Evolutionary conservation across 2,888 invertebrate genomes (phyloP).

Genomic region (Leptarthrus brevirostris): DNA sequence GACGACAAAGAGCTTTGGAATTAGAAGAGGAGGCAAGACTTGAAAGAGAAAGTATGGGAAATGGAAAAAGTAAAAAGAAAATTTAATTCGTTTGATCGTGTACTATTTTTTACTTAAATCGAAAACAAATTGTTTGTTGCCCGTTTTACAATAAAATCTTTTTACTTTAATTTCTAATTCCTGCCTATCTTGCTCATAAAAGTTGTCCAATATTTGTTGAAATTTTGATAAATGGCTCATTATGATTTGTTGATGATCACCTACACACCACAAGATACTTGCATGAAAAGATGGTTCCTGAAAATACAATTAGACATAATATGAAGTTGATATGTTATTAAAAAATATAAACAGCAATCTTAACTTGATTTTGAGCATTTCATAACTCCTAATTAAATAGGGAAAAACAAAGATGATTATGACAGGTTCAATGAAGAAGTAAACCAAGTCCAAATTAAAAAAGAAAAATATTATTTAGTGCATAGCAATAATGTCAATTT

Average conservation of each 20-base stretch:
- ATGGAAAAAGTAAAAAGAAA: constrained; percentile 44
- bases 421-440: no score
- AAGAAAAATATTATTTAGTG: no score
- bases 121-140: constrained; percentile 78
- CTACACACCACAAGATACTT: constrained; percentile 84
- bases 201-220: constrained; percentile 66
- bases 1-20: constrained; percentile 78
- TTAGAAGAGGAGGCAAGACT: constrained; percentile 72
- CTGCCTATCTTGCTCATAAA: constrained; percentile 63
- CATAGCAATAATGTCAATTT: no score
- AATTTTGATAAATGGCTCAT: constrained; percentile 68
- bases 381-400: no score
- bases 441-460: no score
- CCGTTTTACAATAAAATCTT: constrained; percentile 76
- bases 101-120: constrained; percentile 60
- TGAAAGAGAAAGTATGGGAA: constrained; percentile 69
- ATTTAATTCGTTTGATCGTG: constrained; percentile 58
- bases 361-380: no score
- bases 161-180: constrained; percentile 69
- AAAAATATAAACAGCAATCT: no score
- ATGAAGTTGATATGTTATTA: no score
- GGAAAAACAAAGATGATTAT: no score
- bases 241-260: constrained; percentile 72
- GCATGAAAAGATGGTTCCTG: constrained; percentile 87
- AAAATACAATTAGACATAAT: constrained; percentile 62